Conservation (phyloP, 1,140 invertebrate genomes). For the Centruroides sculpturatus region DNA sequence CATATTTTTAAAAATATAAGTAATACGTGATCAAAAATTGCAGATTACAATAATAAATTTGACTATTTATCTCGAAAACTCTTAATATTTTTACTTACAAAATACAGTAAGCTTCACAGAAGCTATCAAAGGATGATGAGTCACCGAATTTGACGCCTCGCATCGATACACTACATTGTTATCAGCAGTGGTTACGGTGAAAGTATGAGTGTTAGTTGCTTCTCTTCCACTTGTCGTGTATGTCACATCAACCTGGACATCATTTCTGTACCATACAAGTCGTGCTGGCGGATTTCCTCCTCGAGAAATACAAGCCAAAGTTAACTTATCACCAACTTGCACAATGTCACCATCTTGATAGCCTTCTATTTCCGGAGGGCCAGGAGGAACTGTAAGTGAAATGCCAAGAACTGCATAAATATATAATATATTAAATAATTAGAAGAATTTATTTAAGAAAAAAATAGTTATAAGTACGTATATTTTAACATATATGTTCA, state of each 20-base stretch:
- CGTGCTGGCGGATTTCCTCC: constrained; percentile 90
- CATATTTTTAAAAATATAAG: too few relatives aligned
- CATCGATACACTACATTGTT: constrained; percentile 82
- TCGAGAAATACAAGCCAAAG: constrained; percentile 71
- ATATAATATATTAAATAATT: too few relatives aligned
- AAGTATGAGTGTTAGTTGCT: constrained; percentile 29
- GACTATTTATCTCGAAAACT: not conserved
- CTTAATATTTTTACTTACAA: constrained; percentile 52
- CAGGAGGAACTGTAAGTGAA: constrained; percentile 61
- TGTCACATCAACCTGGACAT: constrained; percentile 44
- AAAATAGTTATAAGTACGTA: too few relatives aligned
- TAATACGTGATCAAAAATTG: too few relatives aligned
- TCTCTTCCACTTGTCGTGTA: constrained; percentile 11
- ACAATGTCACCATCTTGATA: constrained; percentile 75
- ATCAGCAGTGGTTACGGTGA: constrained; percentile 74
- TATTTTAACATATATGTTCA: too few relatives aligned
- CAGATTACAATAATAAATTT: too few relatives aligned
- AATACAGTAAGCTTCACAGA: constrained; percentile 74
- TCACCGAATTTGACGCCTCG: constrained; percentile 76
- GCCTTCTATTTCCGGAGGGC: constrained; percentile 78
- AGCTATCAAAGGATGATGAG: constrained; percentile 51
- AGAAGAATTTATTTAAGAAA: too few relatives aligned
- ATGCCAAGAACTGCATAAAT: too few relatives aligned
- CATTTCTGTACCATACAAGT: constrained; percentile 85
- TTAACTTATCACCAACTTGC: constrained; percentile 67